A percentile compares a stretch with the other conserved stretches of the same genome.
These are phyloP conservation scores for Xerus rutilus DNA, from an alignment of 2,797 vertebrate species.

Conservation along the genomic window DNA sequence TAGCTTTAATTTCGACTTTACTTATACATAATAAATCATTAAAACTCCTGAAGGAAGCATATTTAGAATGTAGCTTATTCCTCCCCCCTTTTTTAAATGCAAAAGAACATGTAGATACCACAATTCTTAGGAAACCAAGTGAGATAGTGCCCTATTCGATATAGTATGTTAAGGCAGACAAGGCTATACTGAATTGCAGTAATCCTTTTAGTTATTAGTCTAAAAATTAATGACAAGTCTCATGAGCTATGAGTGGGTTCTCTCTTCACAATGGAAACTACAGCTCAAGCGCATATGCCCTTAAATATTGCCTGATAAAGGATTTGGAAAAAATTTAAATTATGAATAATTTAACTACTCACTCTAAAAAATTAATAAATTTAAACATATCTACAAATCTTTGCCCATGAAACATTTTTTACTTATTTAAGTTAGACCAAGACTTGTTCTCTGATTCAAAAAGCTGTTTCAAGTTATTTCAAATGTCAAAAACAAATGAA, in stretches of 20 bases:
- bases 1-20: constrained; percentile 78
- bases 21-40: constrained; percentile 80
- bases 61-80: constrained; percentile 78
- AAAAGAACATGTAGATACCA: constrained; percentile 74
- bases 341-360: constrained; percentile 52
- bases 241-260: constrained; percentile 51
- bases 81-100: constrained; percentile 33
- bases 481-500: not conserved
- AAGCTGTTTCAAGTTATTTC: not conserved
- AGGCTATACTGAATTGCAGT: constrained; percentile 60
- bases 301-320: not conserved
- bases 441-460: not conserved
- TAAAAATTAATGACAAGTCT: constrained; percentile 17
- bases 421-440: constrained; percentile 23
- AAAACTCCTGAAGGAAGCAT: constrained; percentile 74
- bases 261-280: constrained; percentile 38
- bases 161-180: constrained; percentile 23
- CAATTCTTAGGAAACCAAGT: constrained; percentile 45
- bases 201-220: constrained; percentile 56
- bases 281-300: not conserved
- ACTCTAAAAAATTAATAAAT: constrained; percentile 50
- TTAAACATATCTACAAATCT: constrained; percentile 47
- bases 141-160: constrained; percentile 50
- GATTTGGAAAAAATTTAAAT: constrained; percentile 32
- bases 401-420: not conserved